These are phyloP conservation scores for Glaucidium brasilianum DNA, from an alignment of 2,113 vertebrate genomes.

Conservation along the genomic window DNA sequence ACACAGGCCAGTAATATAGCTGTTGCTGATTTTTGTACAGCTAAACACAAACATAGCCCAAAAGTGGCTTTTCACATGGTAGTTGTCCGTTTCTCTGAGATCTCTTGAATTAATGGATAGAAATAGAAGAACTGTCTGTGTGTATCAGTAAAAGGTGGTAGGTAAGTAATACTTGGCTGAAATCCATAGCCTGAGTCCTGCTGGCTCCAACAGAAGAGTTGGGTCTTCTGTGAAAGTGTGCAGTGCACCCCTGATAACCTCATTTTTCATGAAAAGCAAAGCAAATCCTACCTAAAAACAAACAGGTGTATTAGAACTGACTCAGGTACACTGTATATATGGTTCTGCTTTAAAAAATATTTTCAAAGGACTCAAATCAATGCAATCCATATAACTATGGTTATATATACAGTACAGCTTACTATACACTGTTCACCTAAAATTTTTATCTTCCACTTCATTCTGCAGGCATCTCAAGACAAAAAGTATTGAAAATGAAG, in stretches of 20 bases:
- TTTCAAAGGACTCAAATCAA: neutral
- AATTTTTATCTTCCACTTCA: neutral
- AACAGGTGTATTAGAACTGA: neutral
- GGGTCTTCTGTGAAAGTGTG: neutral
- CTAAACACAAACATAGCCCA: neutral
- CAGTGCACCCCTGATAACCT: neutral
- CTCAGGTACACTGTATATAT: neutral
- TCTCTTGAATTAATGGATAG: neutral
- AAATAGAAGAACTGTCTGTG: neutral
- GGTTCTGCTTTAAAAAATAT: neutral
- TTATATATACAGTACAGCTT: neutral
- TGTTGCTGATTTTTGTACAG: neutral
- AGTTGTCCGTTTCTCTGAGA: neutral
- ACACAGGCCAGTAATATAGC: neutral
- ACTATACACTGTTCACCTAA: neutral
- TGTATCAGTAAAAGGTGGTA: neutral
- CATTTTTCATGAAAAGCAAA: neutral
- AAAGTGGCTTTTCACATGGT: neutral
- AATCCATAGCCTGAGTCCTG: neutral
- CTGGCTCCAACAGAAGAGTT: neutral
- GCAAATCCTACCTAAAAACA: neutral
- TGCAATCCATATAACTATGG: neutral
- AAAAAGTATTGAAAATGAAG: neutral
- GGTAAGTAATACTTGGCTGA: neutral
- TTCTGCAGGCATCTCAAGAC: neutral